These are phyloP conservation scores for Hypotaenidia philippensis DNA, from an alignment of 2,797 vertebrate species.

Conservation along the genomic window DNA sequence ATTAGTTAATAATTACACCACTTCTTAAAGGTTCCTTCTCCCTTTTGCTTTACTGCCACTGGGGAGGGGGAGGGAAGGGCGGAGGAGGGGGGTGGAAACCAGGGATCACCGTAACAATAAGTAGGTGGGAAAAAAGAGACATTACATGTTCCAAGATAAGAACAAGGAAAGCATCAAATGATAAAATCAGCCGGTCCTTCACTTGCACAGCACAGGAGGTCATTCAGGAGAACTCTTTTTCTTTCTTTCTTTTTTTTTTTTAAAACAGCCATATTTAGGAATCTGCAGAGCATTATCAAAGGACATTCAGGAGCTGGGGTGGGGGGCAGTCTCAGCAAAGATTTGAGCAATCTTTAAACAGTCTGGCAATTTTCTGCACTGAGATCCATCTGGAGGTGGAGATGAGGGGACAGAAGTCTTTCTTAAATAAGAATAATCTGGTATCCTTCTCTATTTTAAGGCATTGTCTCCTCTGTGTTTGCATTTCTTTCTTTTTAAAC, in stretches of 20 bases:
- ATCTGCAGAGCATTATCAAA: constrained; percentile 3
- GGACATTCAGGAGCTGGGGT: not conserved
- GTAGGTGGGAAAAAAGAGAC: constrained; percentile 35
- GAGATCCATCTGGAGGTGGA: not conserved
- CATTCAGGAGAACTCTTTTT: constrained; percentile 31
- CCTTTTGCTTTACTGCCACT: constrained; percentile 13
- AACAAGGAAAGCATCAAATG: not conserved
- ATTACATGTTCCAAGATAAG: constrained; percentile 29
- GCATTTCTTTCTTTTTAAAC: constrained; percentile 32
- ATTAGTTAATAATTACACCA: constrained; percentile 64
- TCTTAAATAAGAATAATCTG: constrained; percentile 7
- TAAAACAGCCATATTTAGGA: constrained; percentile 10
- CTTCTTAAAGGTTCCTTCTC: constrained; percentile 54
- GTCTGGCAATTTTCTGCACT: not conserved
- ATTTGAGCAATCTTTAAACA: not conserved
- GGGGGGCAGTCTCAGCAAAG: not conserved
- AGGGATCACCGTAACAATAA: constrained; percentile 57
- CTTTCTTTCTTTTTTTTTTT: not conserved
- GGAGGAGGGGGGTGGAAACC: not conserved
- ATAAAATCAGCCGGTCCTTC: constrained; percentile 46
- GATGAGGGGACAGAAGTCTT: not conserved
- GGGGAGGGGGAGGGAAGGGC: not conserved
- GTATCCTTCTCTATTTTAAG: not conserved
- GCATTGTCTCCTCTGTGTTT: constrained; percentile 27
- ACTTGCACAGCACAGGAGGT: not conserved